These are phyloP conservation scores for Notarius lentiginosus DNA, from an alignment of 2,113 vertebrate species.

Conservation along the genomic window DNA sequence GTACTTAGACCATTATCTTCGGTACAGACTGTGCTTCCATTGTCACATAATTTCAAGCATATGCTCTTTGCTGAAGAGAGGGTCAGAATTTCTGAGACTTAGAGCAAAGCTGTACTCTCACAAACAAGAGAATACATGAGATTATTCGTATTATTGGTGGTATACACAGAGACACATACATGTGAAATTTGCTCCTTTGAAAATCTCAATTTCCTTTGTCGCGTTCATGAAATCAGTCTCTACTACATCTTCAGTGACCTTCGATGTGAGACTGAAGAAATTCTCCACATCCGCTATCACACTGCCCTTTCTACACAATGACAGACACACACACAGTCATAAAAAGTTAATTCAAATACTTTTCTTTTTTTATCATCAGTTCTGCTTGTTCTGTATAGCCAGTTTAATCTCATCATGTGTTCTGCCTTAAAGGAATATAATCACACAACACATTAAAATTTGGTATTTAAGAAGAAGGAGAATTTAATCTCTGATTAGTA, in stretches of 20 bases:
- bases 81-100: not conserved
- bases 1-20: not conserved
- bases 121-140: not conserved
- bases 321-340: not conserved
- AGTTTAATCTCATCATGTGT: not conserved
- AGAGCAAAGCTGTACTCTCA: not conserved
- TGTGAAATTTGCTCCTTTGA: fast-evolving
- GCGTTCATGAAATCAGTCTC: fast-evolving
- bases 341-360: not conserved
- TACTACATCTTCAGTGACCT: fast-evolving
- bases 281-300: conserved; percentile 37
- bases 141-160: not conserved
- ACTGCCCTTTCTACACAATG: not conserved
- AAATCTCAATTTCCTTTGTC: fast-evolving
- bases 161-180: not conserved
- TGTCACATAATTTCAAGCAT: not conserved
- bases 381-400: not conserved
- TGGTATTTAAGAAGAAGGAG: not conserved
- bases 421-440: not conserved
- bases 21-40: fast-evolving
- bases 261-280: not conserved
- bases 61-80: not conserved
- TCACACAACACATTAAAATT: not conserved
- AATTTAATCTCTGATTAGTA: not conserved
- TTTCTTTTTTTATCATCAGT: not conserved